Percentiles rank a stretch among this genome's conserved stretches.
Evolutionary conservation across 1,140 invertebrate species (phyloP).

Genomic region (Ericerus pela): DNA sequence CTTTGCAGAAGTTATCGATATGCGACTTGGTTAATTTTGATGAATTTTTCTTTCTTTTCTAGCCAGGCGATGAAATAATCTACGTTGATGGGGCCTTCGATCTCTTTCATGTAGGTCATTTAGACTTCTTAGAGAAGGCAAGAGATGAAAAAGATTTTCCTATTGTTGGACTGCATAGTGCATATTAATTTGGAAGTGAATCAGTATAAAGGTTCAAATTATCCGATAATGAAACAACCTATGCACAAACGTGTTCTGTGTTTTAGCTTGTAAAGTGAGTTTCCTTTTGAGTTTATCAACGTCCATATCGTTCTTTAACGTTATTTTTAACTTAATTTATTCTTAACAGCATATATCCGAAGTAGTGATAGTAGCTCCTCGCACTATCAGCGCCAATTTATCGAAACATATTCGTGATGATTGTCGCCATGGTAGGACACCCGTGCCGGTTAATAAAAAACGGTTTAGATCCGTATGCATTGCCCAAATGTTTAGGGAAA

Average conservation of each 20-base stretch:
- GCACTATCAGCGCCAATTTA: constrained; percentile 77
- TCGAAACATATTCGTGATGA: constrained; percentile 93
- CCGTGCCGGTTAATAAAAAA: constrained; percentile 58
- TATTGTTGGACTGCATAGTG: constrained; percentile 95
- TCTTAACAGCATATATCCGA: constrained; percentile 82
- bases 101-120: constrained; percentile 94
- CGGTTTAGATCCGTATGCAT: constrained; percentile 70
- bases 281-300: constrained; percentile 16
- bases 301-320: not conserved
- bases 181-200: constrained; percentile 89
- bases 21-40: constrained; percentile 16
- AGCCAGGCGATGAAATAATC: constrained; percentile 78
- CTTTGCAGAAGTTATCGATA: too few species aligned
- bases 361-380: constrained; percentile 97
- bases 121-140: constrained; percentile 89
- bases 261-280: constrained; percentile 84
- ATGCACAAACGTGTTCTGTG: constrained; percentile 93
- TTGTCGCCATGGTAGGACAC: constrained; percentile 77
- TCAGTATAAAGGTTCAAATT: constrained; percentile 87
- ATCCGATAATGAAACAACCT: constrained; percentile 99
- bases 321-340: not conserved
- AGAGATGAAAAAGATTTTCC: constrained; percentile 80
- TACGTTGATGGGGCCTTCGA: constrained; percentile 98
- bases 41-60: too few species aligned
- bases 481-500: constrained; percentile 63